These are phyloP conservation scores for Serinus canaria DNA, from an alignment of 2,113 vertebrate genomes.

Conservation along the genomic window DNA sequence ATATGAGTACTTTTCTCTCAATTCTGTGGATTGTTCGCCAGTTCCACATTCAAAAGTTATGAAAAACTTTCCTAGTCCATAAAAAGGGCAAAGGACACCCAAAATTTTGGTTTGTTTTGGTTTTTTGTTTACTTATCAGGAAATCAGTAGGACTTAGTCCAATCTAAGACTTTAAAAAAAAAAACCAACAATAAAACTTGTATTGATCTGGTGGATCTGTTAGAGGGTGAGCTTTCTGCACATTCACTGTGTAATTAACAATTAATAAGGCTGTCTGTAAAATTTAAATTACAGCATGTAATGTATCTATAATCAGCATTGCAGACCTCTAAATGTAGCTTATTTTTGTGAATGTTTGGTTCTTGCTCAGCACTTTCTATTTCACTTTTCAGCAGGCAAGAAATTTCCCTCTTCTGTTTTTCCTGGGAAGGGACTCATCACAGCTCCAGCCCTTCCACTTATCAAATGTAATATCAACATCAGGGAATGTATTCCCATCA, in stretches of 20 bases:
- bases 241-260: background rate
- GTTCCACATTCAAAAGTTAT: background rate
- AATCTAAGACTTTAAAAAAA: background rate
- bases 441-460: background rate
- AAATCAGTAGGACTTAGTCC: background rate
- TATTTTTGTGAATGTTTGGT: background rate
- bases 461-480: background rate
- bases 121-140: background rate
- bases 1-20: background rate
- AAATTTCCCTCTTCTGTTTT: background rate
- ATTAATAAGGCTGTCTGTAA: background rate
- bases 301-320: background rate
- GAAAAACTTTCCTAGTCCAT: background rate
- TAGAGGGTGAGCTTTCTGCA: background rate
- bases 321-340: background rate
- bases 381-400: background rate
- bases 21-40: background rate
- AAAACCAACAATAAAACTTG: background rate
- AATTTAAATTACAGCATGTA: background rate
- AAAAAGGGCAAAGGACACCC: background rate
- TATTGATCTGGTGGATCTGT: background rate
- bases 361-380: background rate
- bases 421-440: background rate
- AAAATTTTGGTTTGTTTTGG: background rate
- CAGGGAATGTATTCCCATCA: background rate